Evolutionary conservation across 2,797 vertebrate species (phyloP).

Genomic region (Bryconaethiops microstoma): DNA sequence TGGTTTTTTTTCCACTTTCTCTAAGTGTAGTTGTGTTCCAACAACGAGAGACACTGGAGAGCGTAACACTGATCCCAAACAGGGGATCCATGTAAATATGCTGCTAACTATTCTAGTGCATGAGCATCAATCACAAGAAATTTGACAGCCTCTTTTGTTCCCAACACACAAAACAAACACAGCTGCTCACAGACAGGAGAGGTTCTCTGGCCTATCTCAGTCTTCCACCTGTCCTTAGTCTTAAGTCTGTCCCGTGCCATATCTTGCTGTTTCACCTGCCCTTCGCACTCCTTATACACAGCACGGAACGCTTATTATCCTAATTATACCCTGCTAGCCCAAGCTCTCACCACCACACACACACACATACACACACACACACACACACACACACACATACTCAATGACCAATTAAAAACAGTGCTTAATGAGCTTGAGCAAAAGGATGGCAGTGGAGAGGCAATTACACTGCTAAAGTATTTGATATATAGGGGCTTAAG

Average conservation of each 20-base stretch:
- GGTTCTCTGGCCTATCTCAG: constrained; percentile 74
- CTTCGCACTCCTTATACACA: constrained; percentile 29
- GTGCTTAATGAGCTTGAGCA: constrained; percentile 68
- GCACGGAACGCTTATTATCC: constrained; percentile 69
- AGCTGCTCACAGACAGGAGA: constrained; percentile 73
- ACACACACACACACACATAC: constrained; percentile 6
- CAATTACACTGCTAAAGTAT: not conserved
- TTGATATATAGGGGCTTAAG: not conserved
- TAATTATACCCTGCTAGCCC: constrained; percentile 71
- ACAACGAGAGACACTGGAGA: constrained; percentile 35
- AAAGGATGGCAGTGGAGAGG: constrained; percentile 21
- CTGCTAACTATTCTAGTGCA: constrained; percentile 73
- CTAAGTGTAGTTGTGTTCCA: no score
- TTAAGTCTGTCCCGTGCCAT: constrained; percentile 58
- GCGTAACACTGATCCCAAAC: constrained; percentile 54
- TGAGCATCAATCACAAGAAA: constrained; percentile 76
- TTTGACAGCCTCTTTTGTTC: constrained; percentile 81
- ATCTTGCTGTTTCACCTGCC: constrained; percentile 79
- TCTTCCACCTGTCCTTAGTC: constrained; percentile 77
- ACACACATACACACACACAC: not conserved
- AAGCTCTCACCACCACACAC: constrained; percentile 48
- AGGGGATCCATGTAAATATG: constrained; percentile 76
- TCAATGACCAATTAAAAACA: constrained; percentile 70
- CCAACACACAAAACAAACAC: constrained; percentile 77
- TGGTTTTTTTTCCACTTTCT: no score